These are phyloP conservation scores for Meloidogyne chitwoodi DNA, from an alignment of 1,140 invertebrate genomes.

Conservation along the genomic window DNA sequence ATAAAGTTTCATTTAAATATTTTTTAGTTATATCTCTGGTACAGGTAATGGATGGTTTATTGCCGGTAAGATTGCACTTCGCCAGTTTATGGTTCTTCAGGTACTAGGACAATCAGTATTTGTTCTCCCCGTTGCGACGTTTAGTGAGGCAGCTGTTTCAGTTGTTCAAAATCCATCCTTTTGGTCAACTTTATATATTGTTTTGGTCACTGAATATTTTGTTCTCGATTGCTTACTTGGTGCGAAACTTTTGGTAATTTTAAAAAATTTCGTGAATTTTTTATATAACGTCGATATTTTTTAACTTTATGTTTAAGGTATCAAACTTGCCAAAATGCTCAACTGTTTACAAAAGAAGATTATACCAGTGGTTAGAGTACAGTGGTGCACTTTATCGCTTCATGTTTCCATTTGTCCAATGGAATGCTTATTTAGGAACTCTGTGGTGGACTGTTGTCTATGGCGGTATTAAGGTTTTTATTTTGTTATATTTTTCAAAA, in stretches of 20 bases:
- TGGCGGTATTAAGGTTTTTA: slow-evolving; percentile 22
- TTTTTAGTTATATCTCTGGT: background rate
- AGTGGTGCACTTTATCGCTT: slow-evolving; percentile 29
- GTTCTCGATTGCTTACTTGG: slow-evolving; percentile 26
- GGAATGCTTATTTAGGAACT: slow-evolving; percentile 22
- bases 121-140: slow-evolving; percentile 16
- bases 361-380: slow-evolving; percentile 35
- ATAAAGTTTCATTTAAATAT: background rate
- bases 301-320: background rate
- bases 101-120: slow-evolving; percentile 5
- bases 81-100: slow-evolving; percentile 7
- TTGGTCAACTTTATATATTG: slow-evolving; percentile 18
- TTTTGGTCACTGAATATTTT: slow-evolving; percentile 26
- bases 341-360: slow-evolving; percentile 19
- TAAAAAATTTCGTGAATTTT: background rate
- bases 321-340: background rate
- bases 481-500: background rate
- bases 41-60: slow-evolving; percentile 4
- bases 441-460: slow-evolving; percentile 27
- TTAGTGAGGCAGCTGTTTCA: slow-evolving; percentile 13
- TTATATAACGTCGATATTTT: background rate
- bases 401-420: slow-evolving; percentile 22
- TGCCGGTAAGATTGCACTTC: background rate
- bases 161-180: slow-evolving; percentile 22
- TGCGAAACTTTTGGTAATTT: slow-evolving; percentile 17